These are phyloP conservation scores for Homarus gammarus DNA, from an alignment of 2,888 invertebrate genomes.

Conservation along the genomic window DNA sequence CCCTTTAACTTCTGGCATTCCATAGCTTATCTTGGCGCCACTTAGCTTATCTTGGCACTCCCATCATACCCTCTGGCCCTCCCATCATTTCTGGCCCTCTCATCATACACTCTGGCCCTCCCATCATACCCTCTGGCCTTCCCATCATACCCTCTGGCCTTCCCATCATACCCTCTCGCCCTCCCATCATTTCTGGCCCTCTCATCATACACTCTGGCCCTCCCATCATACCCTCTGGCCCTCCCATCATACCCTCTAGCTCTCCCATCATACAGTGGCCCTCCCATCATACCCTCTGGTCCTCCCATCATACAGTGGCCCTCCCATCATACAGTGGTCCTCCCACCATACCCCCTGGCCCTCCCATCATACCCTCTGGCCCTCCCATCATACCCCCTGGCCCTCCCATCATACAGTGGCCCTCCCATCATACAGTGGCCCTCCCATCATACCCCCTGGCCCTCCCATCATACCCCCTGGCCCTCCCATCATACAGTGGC, in stretches of 20 bases:
- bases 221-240: neutral
- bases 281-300: neutral
- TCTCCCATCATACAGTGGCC: neutral
- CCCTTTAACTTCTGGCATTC: too few species aligned
- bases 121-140: neutral
- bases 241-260: neutral
- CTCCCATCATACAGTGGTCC: neutral
- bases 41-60: too few species aligned
- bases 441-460: neutral
- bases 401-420: neutral
- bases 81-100: too few species aligned
- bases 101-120: neutral
- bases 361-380: neutral
- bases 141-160: neutral
- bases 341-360: neutral
- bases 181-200: too few species aligned
- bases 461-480: constrained; percentile 1
- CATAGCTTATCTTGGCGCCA: too few species aligned
- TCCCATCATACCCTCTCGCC: neutral
- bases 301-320: neutral
- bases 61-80: too few species aligned
- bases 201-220: neutral
- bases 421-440: neutral
- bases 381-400: neutral
- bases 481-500: neutral